These are phyloP conservation scores for Arctopsyche grandis DNA, from an alignment of 1,140 invertebrate genomes.

Conservation along the genomic window DNA sequence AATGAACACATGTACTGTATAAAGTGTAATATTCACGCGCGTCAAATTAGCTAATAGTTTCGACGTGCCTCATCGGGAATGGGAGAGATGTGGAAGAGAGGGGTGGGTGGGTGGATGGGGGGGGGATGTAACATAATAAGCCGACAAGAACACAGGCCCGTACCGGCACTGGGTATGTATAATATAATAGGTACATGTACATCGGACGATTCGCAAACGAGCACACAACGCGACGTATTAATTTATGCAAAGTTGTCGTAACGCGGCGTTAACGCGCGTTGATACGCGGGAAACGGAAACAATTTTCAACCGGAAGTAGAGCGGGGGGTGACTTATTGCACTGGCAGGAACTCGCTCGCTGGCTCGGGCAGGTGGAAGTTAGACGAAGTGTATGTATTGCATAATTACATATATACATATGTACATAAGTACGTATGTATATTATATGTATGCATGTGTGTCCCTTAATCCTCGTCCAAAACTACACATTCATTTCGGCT, in stretches of 20 bases:
- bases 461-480: not conserved
- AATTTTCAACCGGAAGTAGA: conserved; percentile 16
- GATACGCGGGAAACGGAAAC: conserved; percentile 27
- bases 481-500: conserved; percentile 10
- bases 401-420: not conserved
- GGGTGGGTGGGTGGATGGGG: too few relatives aligned
- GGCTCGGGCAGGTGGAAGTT: not conserved
- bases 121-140: not conserved
- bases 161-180: not conserved
- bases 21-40: too few relatives aligned
- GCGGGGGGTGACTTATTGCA: conserved; percentile 10
- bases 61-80: not conserved
- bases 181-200: not conserved
- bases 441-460: too few relatives aligned
- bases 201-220: not conserved
- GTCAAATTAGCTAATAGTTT: not conserved
- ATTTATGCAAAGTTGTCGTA: conserved; percentile 34
- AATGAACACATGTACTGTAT: too few relatives aligned
- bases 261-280: conserved; percentile 27
- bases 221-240: conserved; percentile 22
- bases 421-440: not conserved
- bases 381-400: not conserved
- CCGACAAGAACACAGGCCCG: too few relatives aligned
- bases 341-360: not conserved
- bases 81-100: too few relatives aligned